Evolutionary conservation across 1,140 invertebrate species (phyloP), one percentile per base, ranked within the genome.

Genomic region (Copidosoma floridanum): DNA sequence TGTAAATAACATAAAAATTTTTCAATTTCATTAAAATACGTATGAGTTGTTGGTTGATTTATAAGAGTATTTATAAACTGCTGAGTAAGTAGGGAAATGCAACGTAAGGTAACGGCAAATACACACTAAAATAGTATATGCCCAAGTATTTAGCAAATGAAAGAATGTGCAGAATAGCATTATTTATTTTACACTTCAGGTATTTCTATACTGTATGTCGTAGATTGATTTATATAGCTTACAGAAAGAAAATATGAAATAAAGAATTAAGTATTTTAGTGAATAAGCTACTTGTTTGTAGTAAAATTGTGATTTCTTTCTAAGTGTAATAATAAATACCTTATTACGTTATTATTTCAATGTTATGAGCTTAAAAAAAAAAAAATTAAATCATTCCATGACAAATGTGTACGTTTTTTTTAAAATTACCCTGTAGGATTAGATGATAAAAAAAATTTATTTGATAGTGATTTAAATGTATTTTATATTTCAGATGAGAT

Each of bases 1-100:
- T 64, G 55, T 64, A 58, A 59, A 64, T 64, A 63, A 52, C 12
- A 47, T n/a, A 20, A 38, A 48, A 24, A 58, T 63, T 53, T 37
- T 35, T 23, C 46, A 16, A 57, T 51, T 40, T 27, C 29, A 20
- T 54, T 48, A 18, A 14, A 37, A 43, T 24, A 52, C 29, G 24
- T 59, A 52, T 40, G 8, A 43, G 47, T 47, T 54, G 59, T 61
- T 61, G 50, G 41, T 55, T 41, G 44, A 55, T 55, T 61, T 61
- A 50, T 53, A 55, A 55, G 32, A 20, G 32, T 61, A 20, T 61
- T 48, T 44, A 43, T 20, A 32, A 32, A 59, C 5, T 41, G n/a
- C n/a, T n/a, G n/a, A n/a, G n/a, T n/a, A n/a, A n/a, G n/a, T n/a
- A n/a, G n/a, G n/a, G n/a, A n/a, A n/a, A n/a, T n/a, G n/a, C n/a